phyloP scores from a whole-genome alignment of 2,888 invertebrate genomes.

The Sinotaia quadrata region DNA sequence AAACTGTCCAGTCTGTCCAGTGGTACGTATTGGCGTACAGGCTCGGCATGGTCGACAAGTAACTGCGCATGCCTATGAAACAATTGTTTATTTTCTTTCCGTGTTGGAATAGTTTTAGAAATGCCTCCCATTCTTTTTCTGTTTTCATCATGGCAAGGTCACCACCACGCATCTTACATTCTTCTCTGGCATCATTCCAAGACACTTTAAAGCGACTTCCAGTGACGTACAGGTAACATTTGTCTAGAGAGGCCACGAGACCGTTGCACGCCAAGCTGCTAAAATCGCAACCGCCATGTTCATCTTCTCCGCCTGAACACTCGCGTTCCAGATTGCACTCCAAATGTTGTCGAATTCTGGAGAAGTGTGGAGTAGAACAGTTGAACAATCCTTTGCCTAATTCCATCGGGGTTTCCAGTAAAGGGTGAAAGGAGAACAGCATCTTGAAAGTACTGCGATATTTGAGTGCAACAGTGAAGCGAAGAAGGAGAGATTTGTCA shows the following conservation, averaged over 20 bases:
- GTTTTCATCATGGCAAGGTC: slow-evolving; percentile 10
- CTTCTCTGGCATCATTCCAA: not conserved
- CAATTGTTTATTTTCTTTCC: not conserved
- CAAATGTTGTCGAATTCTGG: slow-evolving; percentile 6
- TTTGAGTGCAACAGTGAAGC: not conserved
- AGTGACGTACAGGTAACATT: not conserved
- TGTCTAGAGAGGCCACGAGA: not conserved
- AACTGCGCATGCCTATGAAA: slow-evolving; percentile 3
- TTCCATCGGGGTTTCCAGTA: not conserved
- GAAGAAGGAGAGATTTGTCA: not conserved
- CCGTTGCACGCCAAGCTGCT: slow-evolving; percentile 11
- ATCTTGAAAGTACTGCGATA: not conserved
- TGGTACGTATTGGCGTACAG: not conserved
- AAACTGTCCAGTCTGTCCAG: slow-evolving; percentile 9
- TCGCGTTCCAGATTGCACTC: slow-evolving; percentile 18
- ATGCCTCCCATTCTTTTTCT: slow-evolving; percentile 7
- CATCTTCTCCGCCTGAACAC: slow-evolving; percentile 11
- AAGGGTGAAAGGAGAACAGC: not conserved
- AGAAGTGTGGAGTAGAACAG: slow-evolving; percentile 13
- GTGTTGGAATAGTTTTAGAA: slow-evolving; percentile 7
- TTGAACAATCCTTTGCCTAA: not conserved
- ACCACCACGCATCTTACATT: slow-evolving; percentile 1
- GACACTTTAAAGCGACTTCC: not conserved
- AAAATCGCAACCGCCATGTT: not conserved
- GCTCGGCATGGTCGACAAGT: not conserved